Conservation (phyloP, 2,888 invertebrate genomes). For the Acholoe squamosa region DNA sequence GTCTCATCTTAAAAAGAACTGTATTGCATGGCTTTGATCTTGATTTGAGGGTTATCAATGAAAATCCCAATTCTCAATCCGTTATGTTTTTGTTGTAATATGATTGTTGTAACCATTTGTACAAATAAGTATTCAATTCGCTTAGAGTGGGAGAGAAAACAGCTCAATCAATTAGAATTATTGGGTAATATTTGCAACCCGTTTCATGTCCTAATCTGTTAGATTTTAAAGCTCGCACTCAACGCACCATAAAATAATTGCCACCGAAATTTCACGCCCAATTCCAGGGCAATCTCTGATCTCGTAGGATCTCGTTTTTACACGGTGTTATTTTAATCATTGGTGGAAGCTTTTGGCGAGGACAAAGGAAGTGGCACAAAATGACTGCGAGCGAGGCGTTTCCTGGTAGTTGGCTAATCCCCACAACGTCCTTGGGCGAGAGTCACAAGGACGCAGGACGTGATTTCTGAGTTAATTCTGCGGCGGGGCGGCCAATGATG, state of each 20-base stretch:
- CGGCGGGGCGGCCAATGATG: conserved; percentile 36
- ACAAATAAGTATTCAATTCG: neutral
- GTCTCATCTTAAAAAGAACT: neutral
- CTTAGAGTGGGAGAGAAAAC: neutral
- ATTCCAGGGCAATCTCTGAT: conserved; percentile 2
- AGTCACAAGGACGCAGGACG: conserved; percentile 38
- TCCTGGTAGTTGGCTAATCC: conserved; percentile 29
- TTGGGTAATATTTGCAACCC: neutral
- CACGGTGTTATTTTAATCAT: conserved; percentile 31
- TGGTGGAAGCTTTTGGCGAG: neutral
- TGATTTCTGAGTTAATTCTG: conserved; percentile 45
- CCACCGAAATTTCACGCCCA: conserved; percentile 36
- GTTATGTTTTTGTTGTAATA: neutral
- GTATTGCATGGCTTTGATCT: neutral
- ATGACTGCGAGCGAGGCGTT: neutral
- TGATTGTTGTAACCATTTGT: neutral
- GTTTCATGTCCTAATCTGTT: neutral
- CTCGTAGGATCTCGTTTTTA: conserved; percentile 7
- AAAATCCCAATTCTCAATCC: neutral
- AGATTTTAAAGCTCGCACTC: neutral
- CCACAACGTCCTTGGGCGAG: conserved; percentile 15
- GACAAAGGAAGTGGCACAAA: neutral
- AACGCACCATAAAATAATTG: neutral
- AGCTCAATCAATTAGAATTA: conserved; percentile 20
- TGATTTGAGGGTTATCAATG: too few relatives aligned